These are phyloP conservation scores for Blomia tropicalis DNA, from an alignment of 2,888 invertebrate species.

Conservation along the genomic window DNA sequence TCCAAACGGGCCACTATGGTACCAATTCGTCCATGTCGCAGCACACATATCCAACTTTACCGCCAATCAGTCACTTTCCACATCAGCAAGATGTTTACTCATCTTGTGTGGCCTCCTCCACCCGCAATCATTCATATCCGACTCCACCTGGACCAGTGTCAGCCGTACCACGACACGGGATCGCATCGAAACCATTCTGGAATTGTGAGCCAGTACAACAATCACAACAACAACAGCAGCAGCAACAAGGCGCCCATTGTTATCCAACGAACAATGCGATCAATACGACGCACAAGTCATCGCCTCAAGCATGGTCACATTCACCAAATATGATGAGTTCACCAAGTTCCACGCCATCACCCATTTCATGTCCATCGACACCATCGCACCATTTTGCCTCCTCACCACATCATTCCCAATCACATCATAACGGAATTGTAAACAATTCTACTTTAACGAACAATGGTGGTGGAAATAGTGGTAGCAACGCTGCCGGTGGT, in stretches of 20 bases:
- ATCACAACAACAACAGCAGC: slow-evolving; percentile 9
- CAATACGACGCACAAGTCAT: slow-evolving; percentile 10
- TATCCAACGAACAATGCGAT: background rate
- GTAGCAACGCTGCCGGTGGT: background rate
- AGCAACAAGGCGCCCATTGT: slow-evolving; percentile 17
- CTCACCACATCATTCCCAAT: slow-evolving; percentile 25
- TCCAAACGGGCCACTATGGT: background rate
- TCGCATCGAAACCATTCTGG: background rate
- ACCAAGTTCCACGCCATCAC: slow-evolving; percentile 29
- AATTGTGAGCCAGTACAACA: background rate
- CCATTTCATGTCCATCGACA: slow-evolving; percentile 22
- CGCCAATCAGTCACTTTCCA: slow-evolving; percentile 8
- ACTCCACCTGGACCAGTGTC: background rate
- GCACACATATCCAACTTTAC: slow-evolving; percentile 2
- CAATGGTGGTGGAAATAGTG: background rate
- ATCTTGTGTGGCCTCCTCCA: background rate
- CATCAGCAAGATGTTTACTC: slow-evolving; percentile 1
- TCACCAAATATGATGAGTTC: slow-evolving; percentile 29
- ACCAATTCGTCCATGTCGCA: background rate
- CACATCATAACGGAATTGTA: slow-evolving; percentile 8
- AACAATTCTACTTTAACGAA: background rate
- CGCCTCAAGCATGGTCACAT: slow-evolving; percentile 28
- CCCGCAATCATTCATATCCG: background rate
- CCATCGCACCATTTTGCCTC: slow-evolving; percentile 23
- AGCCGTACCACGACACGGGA: background rate